A percentile compares a stretch with the other conserved stretches of the same genome.
Evolutionary conservation across 1,140 invertebrate species (phyloP).

Genomic region (Araneus ventricosus): DNA sequence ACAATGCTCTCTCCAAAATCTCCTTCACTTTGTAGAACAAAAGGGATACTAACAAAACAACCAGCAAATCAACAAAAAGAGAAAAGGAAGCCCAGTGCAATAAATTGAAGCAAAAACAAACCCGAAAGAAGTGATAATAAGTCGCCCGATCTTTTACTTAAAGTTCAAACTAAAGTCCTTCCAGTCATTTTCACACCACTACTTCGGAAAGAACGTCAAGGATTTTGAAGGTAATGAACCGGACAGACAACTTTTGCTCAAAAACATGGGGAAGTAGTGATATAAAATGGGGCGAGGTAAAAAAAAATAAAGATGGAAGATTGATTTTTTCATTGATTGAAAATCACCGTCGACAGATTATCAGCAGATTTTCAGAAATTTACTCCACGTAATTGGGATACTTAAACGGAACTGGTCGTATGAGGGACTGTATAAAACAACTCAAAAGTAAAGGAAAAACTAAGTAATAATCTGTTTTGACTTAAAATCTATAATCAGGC

Average conservation of each 20-base stretch:
- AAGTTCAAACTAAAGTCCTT: constrained; percentile 33
- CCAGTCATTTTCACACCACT: constrained; percentile 20
- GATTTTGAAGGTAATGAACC: constrained; percentile 52
- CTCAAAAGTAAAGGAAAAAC: not conserved
- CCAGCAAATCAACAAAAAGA: not conserved
- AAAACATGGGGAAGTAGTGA: not conserved
- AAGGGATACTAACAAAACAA: not conserved
- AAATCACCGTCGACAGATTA: constrained; percentile 40
- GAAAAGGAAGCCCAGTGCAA: not conserved
- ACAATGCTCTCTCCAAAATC: not conserved
- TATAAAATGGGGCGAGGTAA: not conserved
- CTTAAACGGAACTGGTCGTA: not conserved
- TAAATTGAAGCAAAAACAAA: constrained; percentile 20
- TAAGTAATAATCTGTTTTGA: too few relatives aligned
- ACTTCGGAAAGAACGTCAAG: not conserved
- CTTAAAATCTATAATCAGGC: too few relatives aligned
- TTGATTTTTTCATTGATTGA: constrained; percentile 48
- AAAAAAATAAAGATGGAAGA: constrained; percentile 4
- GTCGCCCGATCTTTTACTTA: not conserved
- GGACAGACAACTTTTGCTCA: constrained; percentile 40
- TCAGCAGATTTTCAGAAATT: constrained; percentile 1
- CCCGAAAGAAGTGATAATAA: constrained; percentile 33
- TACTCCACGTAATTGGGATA: not conserved
- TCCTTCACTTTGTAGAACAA: not conserved
- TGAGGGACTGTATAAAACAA: not conserved